Conservation (phyloP, 2,888 invertebrate genomes). For the Octonoba sinensis region DNA sequence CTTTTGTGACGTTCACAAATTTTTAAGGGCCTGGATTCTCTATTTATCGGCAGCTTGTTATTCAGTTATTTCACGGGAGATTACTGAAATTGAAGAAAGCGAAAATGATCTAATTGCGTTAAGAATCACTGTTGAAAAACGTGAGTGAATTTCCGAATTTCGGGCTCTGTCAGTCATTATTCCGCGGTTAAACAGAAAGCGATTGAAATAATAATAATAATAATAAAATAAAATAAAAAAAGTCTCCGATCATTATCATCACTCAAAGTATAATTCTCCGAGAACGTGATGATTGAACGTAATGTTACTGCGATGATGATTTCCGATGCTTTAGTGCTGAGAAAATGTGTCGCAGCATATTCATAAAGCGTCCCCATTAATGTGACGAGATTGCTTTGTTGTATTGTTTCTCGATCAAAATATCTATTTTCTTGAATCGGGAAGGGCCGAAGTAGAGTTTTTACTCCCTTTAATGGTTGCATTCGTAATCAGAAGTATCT, state of each 20-base stretch:
- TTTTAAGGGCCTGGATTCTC: too few species aligned
- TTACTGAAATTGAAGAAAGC: conserved; percentile 32
- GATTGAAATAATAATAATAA: conserved; percentile 8
- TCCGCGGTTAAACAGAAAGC: conserved; percentile 17
- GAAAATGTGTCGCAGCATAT: not conserved
- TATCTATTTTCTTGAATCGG: too few species aligned
- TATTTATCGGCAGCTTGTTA: too few species aligned
- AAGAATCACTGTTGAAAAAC: conserved; percentile 23
- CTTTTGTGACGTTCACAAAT: too few species aligned
- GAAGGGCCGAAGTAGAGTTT: too few species aligned
- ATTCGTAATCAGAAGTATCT: too few species aligned
- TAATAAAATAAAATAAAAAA: not conserved
- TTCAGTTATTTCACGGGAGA: too few species aligned
- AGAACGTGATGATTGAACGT: conserved; percentile 51
- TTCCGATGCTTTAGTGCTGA: not conserved
- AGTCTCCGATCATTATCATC: conserved; percentile 42
- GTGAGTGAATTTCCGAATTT: conserved; percentile 48
- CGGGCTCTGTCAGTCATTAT: conserved; percentile 17
- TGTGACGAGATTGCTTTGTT: conserved; percentile 1
- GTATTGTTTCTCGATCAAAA: not conserved
- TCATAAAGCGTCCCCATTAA: not conserved
- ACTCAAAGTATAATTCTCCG: conserved; percentile 49
- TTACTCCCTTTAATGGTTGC: too few species aligned
- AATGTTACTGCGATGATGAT: conserved; percentile 17
- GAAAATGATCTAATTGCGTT: conserved; percentile 37